phyloP scores from a whole-genome alignment of 2,888 invertebrate genomes.

The Zele albiditarsus region DNA sequence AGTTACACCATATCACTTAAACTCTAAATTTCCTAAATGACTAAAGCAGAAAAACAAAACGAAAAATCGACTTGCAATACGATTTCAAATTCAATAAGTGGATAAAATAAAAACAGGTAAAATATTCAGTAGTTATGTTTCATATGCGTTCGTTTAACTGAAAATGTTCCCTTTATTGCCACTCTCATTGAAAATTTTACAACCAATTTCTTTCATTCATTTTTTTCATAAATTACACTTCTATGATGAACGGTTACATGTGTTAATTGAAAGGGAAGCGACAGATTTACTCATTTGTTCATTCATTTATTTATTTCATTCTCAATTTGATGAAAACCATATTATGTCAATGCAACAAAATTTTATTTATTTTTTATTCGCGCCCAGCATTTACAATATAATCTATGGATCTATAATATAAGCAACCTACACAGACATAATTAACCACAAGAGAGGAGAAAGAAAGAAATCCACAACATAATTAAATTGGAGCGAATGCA shows the following conservation, averaged over 20 bases:
- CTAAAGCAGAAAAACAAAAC: slow-evolving; percentile 17
- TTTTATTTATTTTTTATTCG: not conserved
- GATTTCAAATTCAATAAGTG: not conserved
- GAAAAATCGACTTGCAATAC: not conserved
- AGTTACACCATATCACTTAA: slow-evolving; percentile 33
- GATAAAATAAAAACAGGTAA: slow-evolving; percentile 4
- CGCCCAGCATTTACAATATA: slow-evolving; percentile 20
- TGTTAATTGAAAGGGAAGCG: not conserved
- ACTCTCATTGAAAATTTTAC: slow-evolving; percentile 9
- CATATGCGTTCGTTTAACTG: not conserved
- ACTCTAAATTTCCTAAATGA: slow-evolving; percentile 18
- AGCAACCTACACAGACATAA: not conserved
- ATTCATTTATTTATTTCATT: slow-evolving; percentile 6
- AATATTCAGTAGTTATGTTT: not conserved
- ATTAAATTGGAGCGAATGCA: slow-evolving; percentile 3
- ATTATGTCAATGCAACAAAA: not conserved
- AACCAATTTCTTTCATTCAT: not conserved
- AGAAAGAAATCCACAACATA: not conserved
- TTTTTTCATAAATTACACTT: not conserved
- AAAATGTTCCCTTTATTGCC: slow-evolving; percentile 22
- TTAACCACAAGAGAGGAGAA: not conserved
- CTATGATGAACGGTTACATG: not conserved
- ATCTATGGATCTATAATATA: slow-evolving; percentile 4
- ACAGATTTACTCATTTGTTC: not conserved
- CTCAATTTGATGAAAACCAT: not conserved